Conservation (phyloP, 1,140 invertebrate genomes). For the Magallana gigas region DNA sequence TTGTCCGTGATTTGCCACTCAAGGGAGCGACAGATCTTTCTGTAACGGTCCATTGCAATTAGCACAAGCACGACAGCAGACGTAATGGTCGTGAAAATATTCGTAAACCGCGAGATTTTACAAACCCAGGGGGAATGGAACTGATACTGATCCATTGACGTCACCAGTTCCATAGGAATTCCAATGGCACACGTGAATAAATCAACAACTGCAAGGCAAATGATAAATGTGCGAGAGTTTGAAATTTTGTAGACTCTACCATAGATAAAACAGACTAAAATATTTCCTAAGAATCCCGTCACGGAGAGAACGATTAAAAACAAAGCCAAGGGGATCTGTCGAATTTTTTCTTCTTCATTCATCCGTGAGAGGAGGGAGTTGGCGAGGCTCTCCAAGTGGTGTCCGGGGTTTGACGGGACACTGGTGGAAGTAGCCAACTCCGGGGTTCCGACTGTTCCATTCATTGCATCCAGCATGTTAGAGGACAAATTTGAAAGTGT, state of each 20-base stretch:
- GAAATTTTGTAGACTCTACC: conserved; percentile 48
- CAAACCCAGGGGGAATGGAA: conserved; percentile 60
- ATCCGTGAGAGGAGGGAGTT: background rate
- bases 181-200: conserved; percentile 67
- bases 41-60: conserved; percentile 68
- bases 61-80: conserved; percentile 60
- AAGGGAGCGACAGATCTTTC: conserved; percentile 66
- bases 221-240: conserved; percentile 62
- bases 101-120: conserved; percentile 64
- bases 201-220: conserved; percentile 64
- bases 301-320: conserved; percentile 47
- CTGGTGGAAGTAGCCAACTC: background rate
- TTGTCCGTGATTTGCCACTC: conserved; percentile 54
- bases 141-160: conserved; percentile 63
- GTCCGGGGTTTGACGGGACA: background rate
- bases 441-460: background rate
- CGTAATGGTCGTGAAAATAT: conserved; percentile 63
- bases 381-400: background rate
- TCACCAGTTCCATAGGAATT: conserved; percentile 67
- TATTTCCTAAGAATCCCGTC: conserved; percentile 48
- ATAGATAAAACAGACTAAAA: conserved; percentile 54
- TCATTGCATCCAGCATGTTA: background rate
- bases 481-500: background rate
- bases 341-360: conserved; percentile 43
- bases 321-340: conserved; percentile 51